Conservation (phyloP, 2,113 vertebrate species). For the Rana temporaria region DNA sequence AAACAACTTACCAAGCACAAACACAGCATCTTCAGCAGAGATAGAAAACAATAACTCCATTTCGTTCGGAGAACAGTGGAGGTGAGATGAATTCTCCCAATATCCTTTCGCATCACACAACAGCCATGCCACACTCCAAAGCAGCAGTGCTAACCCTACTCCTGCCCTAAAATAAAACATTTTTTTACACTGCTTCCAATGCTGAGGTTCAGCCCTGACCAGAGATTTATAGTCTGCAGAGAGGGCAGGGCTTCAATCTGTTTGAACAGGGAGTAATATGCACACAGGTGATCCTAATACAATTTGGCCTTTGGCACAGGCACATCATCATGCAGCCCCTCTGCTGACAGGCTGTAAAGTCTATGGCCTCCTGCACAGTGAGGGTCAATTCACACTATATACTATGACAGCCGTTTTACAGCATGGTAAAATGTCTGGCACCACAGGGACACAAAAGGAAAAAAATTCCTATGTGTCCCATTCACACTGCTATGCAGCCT, state of each 20-base stretch:
- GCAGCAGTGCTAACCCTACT: background rate
- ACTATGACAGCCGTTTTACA: no score
- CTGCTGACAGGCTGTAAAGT: no score
- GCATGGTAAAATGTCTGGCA: no score
- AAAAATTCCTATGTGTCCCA: no score
- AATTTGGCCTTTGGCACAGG: no score
- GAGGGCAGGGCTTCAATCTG: background rate
- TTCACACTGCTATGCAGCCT: no score
- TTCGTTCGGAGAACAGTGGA: background rate
- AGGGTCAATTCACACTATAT: no score
- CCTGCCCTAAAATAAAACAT: background rate
- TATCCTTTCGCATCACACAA: background rate
- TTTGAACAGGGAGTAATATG: background rate
- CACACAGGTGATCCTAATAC: background rate
- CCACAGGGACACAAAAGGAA: no score
- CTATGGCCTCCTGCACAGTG: no score
- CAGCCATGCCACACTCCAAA: background rate
- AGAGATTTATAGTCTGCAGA: background rate
- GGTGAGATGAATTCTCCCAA: constrained; percentile 8
- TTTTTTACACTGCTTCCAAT: background rate
- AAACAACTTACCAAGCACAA: constrained; percentile 23
- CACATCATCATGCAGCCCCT: no score
- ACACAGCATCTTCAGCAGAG: background rate
- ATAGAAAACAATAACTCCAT: constrained; percentile 17
- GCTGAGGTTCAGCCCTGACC: no score